These are phyloP conservation scores for Sisyra terminalis DNA, from an alignment of 2,888 invertebrate species.

Conservation along the genomic window DNA sequence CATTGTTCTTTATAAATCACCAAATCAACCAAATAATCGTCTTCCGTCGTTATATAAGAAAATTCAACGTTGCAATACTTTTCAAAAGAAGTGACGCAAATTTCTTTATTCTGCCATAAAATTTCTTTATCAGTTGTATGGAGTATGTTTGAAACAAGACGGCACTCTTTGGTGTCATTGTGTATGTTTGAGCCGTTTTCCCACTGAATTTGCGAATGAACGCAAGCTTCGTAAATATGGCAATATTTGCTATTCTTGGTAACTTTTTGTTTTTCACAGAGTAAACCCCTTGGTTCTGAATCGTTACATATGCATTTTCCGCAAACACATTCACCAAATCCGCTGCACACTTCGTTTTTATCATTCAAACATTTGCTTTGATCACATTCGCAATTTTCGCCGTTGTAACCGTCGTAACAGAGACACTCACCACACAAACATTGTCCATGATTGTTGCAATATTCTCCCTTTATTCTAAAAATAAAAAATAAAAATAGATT, in stretches of 20 bases:
- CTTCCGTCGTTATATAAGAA: neutral
- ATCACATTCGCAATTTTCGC: constrained; percentile 39
- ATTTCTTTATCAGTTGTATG: too few species aligned
- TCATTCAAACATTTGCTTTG: constrained; percentile 31
- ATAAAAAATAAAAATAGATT: neutral
- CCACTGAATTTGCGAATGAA: neutral
- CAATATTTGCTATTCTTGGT: neutral
- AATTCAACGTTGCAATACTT: too few species aligned
- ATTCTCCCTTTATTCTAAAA: constrained; percentile 21
- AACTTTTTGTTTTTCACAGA: neutral
- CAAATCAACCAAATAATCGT: neutral
- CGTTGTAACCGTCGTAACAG: constrained; percentile 42
- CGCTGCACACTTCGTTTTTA: constrained; percentile 41
- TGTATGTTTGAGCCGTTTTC: too few species aligned
- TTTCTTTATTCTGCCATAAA: too few species aligned
- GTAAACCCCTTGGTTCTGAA: neutral
- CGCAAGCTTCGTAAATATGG: neutral
- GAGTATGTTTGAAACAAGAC: too few species aligned
- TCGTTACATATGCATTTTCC: constrained; percentile 25
- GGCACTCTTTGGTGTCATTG: too few species aligned
- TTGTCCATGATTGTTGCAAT: constrained; percentile 46
- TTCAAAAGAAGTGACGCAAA: too few species aligned
- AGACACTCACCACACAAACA: constrained; percentile 63
- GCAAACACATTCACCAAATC: constrained; percentile 61
- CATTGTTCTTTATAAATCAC: constrained; percentile 1